phyloP scores from a whole-genome alignment of 2,888 invertebrate species.

The Blastobasis lacticolella region DNA sequence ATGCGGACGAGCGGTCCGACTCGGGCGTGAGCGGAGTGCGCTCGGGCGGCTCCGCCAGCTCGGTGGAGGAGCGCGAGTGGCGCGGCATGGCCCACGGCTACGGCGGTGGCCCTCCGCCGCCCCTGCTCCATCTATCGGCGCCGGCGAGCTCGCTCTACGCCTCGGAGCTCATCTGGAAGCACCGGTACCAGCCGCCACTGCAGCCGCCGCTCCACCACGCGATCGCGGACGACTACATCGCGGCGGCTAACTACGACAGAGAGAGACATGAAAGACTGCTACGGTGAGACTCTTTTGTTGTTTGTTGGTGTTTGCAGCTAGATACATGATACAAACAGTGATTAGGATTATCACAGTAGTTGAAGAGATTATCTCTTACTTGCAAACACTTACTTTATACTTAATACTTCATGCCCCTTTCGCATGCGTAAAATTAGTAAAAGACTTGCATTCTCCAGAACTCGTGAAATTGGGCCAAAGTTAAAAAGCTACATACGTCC shows the following conservation, averaged over 20 bases:
- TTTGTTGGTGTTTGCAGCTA: not conserved
- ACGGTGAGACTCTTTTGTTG: slow-evolving; percentile 61
- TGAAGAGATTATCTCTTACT: no score
- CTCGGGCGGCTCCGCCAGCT: slow-evolving; percentile 82
- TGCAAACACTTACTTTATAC: no score
- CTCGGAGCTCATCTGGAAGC: slow-evolving; percentile 76
- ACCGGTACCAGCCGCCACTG: slow-evolving; percentile 73
- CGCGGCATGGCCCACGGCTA: slow-evolving; percentile 82
- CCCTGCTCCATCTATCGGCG: slow-evolving; percentile 61
- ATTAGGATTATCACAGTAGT: no score
- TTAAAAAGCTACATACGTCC: no score
- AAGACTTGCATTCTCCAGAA: no score
- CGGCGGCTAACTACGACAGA: slow-evolving; percentile 75
- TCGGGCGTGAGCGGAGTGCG: slow-evolving; percentile 85
- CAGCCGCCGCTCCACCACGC: slow-evolving; percentile 70
- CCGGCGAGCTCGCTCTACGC: slow-evolving; percentile 69
- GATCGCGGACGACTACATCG: slow-evolving; percentile 65
- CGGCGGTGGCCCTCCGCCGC: slow-evolving; percentile 78
- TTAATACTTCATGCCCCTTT: no score
- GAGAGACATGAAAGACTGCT: slow-evolving; percentile 80
- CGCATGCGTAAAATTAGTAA: no score
- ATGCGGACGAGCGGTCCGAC: slow-evolving; percentile 76
- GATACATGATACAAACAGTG: no score
- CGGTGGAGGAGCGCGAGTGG: slow-evolving; percentile 85
- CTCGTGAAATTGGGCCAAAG: no score